phyloP scores from a whole-genome alignment of 2,113 vertebrate species.

The Notothenia coriiceps region DNA sequence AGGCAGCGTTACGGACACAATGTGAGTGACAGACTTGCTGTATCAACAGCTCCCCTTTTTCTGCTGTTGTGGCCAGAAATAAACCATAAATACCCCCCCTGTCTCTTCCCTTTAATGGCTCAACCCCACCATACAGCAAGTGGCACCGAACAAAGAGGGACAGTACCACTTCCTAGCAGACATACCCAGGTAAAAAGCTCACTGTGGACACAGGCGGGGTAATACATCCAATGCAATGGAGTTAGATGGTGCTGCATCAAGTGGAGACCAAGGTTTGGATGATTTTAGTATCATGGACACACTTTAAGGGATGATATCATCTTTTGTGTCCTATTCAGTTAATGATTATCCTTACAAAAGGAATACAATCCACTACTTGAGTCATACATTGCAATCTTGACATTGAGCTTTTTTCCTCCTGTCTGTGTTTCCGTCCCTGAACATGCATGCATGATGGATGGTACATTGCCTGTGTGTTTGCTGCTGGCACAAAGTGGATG shows the following conservation, averaged over 20 bases:
- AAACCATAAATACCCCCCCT: slow-evolving; percentile 88
- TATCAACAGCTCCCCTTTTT: slow-evolving; percentile 87
- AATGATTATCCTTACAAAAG: background rate
- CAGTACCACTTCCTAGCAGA: slow-evolving; percentile 65
- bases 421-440: background rate
- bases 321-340: background rate
- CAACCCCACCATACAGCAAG: slow-evolving; percentile 73
- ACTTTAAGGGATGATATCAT: background rate
- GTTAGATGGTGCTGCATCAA: slow-evolving; percentile 23
- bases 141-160: slow-evolving; percentile 66
- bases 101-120: slow-evolving; percentile 68
- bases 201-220: slow-evolving; percentile 18
- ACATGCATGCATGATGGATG: slow-evolving; percentile 23
- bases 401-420: background rate
- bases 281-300: slow-evolving; percentile 1
- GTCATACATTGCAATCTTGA: background rate
- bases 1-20: slow-evolving; percentile 85
- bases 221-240: slow-evolving; percentile 25
- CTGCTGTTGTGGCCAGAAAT: slow-evolving; percentile 90
- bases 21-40: slow-evolving; percentile 89
- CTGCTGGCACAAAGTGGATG: slow-evolving; percentile 58
- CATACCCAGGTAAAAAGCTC: slow-evolving; percentile 72
- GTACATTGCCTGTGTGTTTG: slow-evolving; percentile 49
- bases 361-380: background rate
- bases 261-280: slow-evolving; percentile 36